Conservation (phyloP, 2,113 vertebrate genomes). For the pig (Sus scrofa) region T2T-Sscrofa CM000819.6:41667501-41668000, state of each 20-base stretch:
- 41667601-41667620: background rate
- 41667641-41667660: background rate
- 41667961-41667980: background rate
- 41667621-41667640: background rate
- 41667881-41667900: slow-evolving; percentile 34
- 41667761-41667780: background rate
- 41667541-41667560: too few relatives aligned
- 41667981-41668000: background rate
- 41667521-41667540: too few relatives aligned
- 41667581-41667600: background rate
- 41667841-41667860: background rate
- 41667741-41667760: background rate
- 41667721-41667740: background rate
- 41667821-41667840: background rate
- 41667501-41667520: too few relatives aligned
- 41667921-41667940: slow-evolving; percentile 24
- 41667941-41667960: background rate
- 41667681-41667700: background rate
- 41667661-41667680: background rate
- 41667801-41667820: background rate
- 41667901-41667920: background rate
- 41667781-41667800: background rate
- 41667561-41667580: too few relatives aligned
- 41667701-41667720: background rate
- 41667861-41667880: background rate